phyloP scores from a whole-genome alignment of 2,113 vertebrate species.

The Hemicordylus capensis region DNA sequence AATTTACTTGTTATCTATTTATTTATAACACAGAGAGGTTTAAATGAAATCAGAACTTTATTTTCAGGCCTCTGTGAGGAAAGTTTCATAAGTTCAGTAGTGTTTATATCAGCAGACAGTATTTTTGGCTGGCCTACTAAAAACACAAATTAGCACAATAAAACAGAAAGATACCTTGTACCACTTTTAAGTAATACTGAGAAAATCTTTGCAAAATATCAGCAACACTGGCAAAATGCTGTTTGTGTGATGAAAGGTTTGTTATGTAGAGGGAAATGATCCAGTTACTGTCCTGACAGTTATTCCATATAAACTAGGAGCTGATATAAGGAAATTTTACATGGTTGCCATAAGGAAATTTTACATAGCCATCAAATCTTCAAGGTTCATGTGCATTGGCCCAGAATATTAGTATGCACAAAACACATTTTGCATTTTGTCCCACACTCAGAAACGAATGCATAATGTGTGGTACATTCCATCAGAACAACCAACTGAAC shows the following conservation, averaged over 20 bases:
- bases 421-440: too few species aligned
- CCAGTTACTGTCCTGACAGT: background rate
- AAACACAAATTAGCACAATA: background rate
- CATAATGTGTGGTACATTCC: too few species aligned
- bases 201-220: background rate
- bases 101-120: background rate
- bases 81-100: background rate
- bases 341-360: background rate
- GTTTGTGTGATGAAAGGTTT: background rate
- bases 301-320: background rate
- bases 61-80: background rate
- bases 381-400: background rate
- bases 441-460: too few species aligned
- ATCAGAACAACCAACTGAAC: too few species aligned
- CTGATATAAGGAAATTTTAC: too few species aligned
- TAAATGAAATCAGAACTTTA: background rate
- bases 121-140: background rate
- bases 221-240: background rate
- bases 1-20: background rate
- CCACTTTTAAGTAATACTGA: background rate
- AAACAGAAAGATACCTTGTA: background rate
- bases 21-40: background rate
- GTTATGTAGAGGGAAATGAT: background rate
- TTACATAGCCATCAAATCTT: background rate
- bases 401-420: too few species aligned